phyloP scores from a whole-genome alignment of 2,888 invertebrate genomes.

The Myathropa florea region DNA sequence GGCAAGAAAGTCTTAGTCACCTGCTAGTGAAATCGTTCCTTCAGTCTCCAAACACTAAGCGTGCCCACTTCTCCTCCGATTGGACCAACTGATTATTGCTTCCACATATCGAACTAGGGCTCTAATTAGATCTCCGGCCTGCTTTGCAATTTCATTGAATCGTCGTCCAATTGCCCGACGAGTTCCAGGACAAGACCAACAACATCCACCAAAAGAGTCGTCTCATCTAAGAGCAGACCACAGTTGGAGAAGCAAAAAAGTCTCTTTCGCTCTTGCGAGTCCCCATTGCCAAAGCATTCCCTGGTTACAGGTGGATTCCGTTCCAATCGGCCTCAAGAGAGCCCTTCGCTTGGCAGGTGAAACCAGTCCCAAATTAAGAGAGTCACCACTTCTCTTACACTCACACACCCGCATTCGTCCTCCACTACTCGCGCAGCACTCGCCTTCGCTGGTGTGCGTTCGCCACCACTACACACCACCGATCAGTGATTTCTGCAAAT shows the following conservation, averaged over 20 bases:
- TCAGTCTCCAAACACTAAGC: too few species aligned
- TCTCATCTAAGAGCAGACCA: not conserved
- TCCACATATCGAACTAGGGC: too few species aligned
- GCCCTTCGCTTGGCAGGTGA: slow-evolving; percentile 23
- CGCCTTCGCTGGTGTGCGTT: not conserved
- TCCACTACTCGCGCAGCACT: not conserved
- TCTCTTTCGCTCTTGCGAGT: slow-evolving; percentile 5
- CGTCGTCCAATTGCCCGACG: not conserved
- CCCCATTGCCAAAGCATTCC: slow-evolving; percentile 49
- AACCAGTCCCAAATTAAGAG: slow-evolving; percentile 38
- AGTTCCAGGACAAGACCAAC: not conserved
- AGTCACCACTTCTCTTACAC: slow-evolving; percentile 28
- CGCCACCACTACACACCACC: slow-evolving; percentile 14
- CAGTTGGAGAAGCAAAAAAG: not conserved
- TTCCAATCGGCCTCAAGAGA: slow-evolving; percentile 38
- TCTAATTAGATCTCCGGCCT: too few species aligned
- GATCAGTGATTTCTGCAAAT: not conserved
- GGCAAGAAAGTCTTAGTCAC: too few species aligned
- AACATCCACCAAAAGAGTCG: not conserved
- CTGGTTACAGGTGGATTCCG: slow-evolving; percentile 67
- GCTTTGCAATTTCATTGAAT: too few species aligned
- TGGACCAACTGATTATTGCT: too few species aligned
- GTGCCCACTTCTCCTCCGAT: too few species aligned
- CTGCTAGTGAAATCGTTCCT: too few species aligned
- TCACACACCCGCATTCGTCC: slow-evolving; percentile 1